Percentiles rank a stretch among this genome's conserved stretches.
These are phyloP conservation scores for Catostylus mosaicus DNA, from an alignment of 30 jellyfish, hydroid and myxozoan genomes.

Conservation along the genomic window DNA sequence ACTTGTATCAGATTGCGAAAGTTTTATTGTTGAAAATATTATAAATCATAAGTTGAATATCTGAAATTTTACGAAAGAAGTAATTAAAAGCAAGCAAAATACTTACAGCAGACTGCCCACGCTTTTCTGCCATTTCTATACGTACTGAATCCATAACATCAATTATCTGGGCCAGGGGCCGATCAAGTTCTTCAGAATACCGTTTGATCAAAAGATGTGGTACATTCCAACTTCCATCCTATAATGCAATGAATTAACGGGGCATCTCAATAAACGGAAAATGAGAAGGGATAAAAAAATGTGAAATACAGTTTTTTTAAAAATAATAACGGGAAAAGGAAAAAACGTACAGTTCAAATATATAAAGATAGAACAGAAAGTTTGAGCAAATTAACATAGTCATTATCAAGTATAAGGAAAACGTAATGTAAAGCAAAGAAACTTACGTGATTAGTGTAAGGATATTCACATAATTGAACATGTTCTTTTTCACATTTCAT, in stretches of 20 bases:
- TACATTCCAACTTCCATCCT: slow-evolving; percentile 93
- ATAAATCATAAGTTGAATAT: too few species aligned
- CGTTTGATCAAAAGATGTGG: slow-evolving; percentile 72
- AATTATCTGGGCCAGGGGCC: slow-evolving; percentile 49
- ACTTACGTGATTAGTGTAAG: slow-evolving; percentile 77
- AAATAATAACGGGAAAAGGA: background rate
- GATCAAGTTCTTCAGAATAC: slow-evolving; percentile 71
- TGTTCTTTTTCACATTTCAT: slow-evolving; percentile 67
- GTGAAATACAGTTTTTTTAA: background rate
- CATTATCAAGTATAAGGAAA: too few species aligned
- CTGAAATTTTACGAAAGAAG: too few species aligned
- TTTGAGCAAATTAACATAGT: too few species aligned
- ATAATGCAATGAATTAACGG: background rate
- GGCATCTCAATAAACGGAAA: too few species aligned
- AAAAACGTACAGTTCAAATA: background rate
- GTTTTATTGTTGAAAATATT: too few species aligned
- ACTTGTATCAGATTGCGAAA: background rate
- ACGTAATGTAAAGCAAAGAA: background rate
- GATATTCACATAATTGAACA: slow-evolving; percentile 52
- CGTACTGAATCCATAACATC: slow-evolving; percentile 64
- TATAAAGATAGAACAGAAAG: too few species aligned
- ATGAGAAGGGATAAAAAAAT: too few species aligned
- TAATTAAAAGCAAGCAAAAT: background rate
- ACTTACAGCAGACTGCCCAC: slow-evolving; percentile 38
- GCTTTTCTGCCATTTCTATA: background rate